Base-by-base conservation (phyloP, 2,797 vertebrate genomes). In the Hydrolagus colliei region DNA sequence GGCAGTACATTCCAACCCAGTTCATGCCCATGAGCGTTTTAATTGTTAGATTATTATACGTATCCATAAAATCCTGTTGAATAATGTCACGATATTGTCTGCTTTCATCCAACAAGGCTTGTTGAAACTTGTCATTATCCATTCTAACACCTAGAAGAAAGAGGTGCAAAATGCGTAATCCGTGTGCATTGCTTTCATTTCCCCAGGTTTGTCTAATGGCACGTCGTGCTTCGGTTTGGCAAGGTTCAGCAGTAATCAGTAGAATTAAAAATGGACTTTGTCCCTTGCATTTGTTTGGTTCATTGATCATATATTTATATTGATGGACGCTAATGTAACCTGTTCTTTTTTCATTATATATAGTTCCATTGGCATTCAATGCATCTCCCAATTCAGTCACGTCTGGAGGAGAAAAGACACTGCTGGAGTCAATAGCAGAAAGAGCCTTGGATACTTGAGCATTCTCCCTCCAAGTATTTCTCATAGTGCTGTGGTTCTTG, bases 11-110 rank as follows among this genome's bases (percentile, higher is more conserved):
- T 18, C 96, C 94, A 86, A 99, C 96, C 98, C 98, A 99, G 91
- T 98, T 96, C 95, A 99, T 96, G 85, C 98, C 98, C 98, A 99
- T 99, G 76, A 99, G 87, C 1, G 98, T 99, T 92, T 99, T 99
- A 78, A 96, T 94, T 12, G 98, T 99, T 88, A 99, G 92, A 88
- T 99, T 99, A 85, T 99, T 95, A 87, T 99, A 99, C 0, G 96
- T 95, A 73, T 99, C 98, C 76, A 95, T 85, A 87, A 97, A 99
- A 85, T 98, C 95, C 89, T 99, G 98, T 91, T 99, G 98, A 88
- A 99, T 93, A 87, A 99, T 96, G 80, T 99, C 98, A 0, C 91
- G 95, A 84, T 97, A 88, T 77, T 94, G 93, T 88, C 89, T 92
- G 88, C 97, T 98, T 92, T 99, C 98, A 79, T 96, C 95, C 74